These are phyloP conservation scores for Parazoanthus atlanticus DNA, from an alignment of 92 coral and sea anemone species.

Conservation along the genomic window DNA sequence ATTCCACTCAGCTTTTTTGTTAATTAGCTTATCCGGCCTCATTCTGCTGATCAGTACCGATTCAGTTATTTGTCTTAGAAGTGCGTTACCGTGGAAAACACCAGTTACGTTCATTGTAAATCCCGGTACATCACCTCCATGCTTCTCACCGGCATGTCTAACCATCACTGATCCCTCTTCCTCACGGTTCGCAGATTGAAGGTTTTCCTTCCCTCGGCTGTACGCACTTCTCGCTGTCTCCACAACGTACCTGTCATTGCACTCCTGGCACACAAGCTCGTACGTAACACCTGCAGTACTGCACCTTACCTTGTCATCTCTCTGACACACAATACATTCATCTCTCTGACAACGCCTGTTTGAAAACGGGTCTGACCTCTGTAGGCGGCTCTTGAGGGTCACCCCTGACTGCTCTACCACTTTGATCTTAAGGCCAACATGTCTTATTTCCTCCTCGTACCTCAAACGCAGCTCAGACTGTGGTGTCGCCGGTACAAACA, in stretches of 20 bases:
- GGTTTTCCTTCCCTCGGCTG: not conserved
- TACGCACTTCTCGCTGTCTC: not conserved
- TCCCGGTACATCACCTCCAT: not conserved
- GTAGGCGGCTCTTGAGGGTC: conserved; percentile 1
- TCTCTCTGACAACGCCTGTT: not conserved
- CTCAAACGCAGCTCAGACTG: conserved; percentile 22
- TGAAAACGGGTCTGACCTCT: conserved; percentile 44
- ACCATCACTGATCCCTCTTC: not conserved
- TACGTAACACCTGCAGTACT: not conserved
- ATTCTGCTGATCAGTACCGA: not conserved
- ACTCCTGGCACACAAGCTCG: not conserved
- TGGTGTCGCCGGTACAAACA: conserved; percentile 62
- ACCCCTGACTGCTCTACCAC: conserved; percentile 25
- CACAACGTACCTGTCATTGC: not conserved
- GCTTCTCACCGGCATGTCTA: not conserved
- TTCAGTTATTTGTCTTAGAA: not conserved
- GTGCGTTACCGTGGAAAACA: not conserved
- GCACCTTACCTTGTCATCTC: not conserved
- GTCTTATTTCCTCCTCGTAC: conserved; percentile 22
- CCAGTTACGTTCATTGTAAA: not conserved
- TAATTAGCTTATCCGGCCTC: not conserved
- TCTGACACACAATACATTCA: not conserved
- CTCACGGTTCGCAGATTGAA: not conserved
- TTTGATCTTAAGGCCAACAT: conserved; percentile 3
- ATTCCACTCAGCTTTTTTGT: not conserved